Conservation (phyloP, 2,797 vertebrate genomes). For the Myiotriccus ornatus region DNA sequence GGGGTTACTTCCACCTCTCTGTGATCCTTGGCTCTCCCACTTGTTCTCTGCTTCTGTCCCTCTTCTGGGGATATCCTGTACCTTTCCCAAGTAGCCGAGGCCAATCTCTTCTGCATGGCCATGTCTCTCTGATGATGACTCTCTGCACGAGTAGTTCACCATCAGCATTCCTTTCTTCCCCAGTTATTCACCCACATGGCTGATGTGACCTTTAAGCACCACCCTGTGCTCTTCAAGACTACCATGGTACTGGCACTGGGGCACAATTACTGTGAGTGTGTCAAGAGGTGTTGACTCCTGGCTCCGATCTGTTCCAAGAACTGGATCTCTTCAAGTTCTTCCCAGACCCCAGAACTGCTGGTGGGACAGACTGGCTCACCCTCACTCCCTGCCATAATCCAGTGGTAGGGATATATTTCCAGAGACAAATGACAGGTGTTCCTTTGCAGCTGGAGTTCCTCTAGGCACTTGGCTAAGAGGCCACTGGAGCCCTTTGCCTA, state of each 20-base stretch:
- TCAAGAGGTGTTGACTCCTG: neutral
- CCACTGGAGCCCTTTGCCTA: neutral
- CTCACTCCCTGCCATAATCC: neutral
- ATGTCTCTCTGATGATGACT: neutral
- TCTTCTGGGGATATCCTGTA: neutral
- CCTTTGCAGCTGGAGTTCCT: neutral
- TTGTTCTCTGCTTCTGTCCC: neutral
- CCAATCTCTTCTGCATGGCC: neutral
- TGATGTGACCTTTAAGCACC: neutral
- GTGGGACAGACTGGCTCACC: neutral
- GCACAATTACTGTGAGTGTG: neutral
- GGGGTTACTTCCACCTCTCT: neutral
- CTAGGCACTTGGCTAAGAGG: neutral
- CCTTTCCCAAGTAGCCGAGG: neutral
- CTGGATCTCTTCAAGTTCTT: neutral
- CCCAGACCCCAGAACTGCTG: neutral
- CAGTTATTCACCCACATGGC: neutral
- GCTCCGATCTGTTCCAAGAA: neutral
- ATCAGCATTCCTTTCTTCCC: neutral
- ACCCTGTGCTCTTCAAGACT: neutral
- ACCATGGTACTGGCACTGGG: neutral
- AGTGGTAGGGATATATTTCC: neutral
- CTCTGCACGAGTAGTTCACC: neutral
- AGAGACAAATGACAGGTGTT: neutral
- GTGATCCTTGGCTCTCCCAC: fast-evolving